Base-by-base conservation (phyloP, 2,888 invertebrate genomes). In the Ormyrus rosae region DNA sequence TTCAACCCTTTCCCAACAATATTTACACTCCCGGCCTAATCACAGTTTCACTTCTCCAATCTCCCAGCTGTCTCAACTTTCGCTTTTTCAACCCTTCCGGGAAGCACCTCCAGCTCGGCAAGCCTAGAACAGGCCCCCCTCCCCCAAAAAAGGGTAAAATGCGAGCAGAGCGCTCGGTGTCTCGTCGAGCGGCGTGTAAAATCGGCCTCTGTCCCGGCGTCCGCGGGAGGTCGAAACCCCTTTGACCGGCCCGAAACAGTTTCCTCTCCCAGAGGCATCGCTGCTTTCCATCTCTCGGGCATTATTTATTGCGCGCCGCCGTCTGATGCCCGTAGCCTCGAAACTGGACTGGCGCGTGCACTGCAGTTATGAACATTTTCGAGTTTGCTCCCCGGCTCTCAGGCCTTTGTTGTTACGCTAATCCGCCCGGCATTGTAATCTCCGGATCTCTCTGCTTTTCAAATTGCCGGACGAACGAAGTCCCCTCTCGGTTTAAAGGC, bases 221-320 rank as follows among this genome's bases (percentile, higher is more conserved):
- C 63, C 45, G 55, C 63, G 46, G 63, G 72, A 13, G 10, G 51
- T 6, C 50, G 11, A 55, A 5, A 65, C 46, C 65, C 73, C 19
- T 74, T 74, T 51, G 19, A 19, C 19, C 19, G 19, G 19, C 19
- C 19, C 19, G 19, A 19, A 19, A 19, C 1, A 19, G 19, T 19
- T 2, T 19, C 19, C 19, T 19, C 19, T 2, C 1, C 19, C 19
- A 0, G 19, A 19, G 46, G 9, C 11, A 13, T 45, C 50, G 56
- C 11, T 46, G 63, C 10, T 64, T 53, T 72, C 58, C 53, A 51
- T n/a, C 8, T n/a, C 8, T 19, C 19, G 63, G 56, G 19, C 9
- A 10, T 48, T 74, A 74, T 74, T 74, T 74, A 74, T 74, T 65
- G 50, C 73, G 19, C 48, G 13, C 55, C 48, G 13, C 55, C 8